Percentiles rank a stretch among this genome's conserved stretches.
Evolutionary conservation across 2,113 vertebrate genomes (phyloP).

Genomic region (Lutjanus erythropterus): DNA sequence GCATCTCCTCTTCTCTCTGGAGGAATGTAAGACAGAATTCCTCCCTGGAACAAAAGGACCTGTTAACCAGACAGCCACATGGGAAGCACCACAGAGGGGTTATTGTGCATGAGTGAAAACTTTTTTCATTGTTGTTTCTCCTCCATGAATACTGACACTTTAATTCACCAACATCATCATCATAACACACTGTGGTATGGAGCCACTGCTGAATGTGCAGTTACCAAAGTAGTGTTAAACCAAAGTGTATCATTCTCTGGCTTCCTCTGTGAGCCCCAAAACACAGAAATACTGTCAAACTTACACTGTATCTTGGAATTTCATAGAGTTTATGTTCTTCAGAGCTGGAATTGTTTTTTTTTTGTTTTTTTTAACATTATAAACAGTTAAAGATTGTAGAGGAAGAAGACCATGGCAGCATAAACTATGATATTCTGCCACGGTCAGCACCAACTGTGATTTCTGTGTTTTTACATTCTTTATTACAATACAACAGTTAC

Average conservation of each 20-base stretch:
- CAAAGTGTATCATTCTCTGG: neutral
- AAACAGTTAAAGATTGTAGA: too few relatives aligned
- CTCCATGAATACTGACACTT: conserved; percentile 46
- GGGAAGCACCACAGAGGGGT: conserved; percentile 67
- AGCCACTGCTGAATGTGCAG: conserved; percentile 11
- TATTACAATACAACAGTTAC: too few relatives aligned
- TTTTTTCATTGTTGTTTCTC: conserved; percentile 28
- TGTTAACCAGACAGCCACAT: conserved; percentile 71
- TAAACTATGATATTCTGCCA: too few relatives aligned
- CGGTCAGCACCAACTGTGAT: too few relatives aligned
- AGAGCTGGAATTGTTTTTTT: too few relatives aligned
- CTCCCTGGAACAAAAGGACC: conserved; percentile 73
- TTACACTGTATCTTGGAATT: neutral
- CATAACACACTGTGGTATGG: neutral
- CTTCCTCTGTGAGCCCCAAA: neutral
- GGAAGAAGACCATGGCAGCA: too few relatives aligned
- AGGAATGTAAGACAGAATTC: conserved; percentile 35
- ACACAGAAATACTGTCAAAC: neutral
- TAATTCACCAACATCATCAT: conserved; percentile 47
- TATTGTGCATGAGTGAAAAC: conserved; percentile 70
- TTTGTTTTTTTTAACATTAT: too few relatives aligned
- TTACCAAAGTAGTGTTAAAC: neutral
- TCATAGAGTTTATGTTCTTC: too few relatives aligned
- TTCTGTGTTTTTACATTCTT: too few relatives aligned
- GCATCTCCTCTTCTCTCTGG: conserved; percentile 1